These are phyloP conservation scores for Phenganax marumi DNA, from an alignment of 92 coral and sea anemone genomes.

Conservation along the genomic window DNA sequence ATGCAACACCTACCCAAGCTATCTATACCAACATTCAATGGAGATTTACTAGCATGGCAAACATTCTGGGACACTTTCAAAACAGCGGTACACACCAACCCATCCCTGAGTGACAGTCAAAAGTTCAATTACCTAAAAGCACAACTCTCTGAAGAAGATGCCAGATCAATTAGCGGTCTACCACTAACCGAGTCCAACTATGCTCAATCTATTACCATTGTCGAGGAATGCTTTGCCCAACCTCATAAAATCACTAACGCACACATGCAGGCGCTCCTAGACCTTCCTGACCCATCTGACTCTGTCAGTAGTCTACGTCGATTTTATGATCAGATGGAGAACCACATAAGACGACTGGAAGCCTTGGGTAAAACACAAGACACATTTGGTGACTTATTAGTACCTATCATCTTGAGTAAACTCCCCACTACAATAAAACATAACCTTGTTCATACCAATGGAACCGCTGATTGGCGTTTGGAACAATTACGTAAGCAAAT, in stretches of 20 bases:
- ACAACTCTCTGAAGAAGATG: constrained; percentile 50
- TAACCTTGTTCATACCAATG: constrained; percentile 7
- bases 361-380: background rate
- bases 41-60: constrained; percentile 41
- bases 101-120: constrained; percentile 33
- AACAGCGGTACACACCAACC: constrained; percentile 41
- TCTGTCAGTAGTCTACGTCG: background rate
- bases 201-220: background rate
- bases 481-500: constrained; percentile 17
- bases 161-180: constrained; percentile 39
- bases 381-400: background rate
- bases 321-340: constrained; percentile 6
- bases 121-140: constrained; percentile 51
- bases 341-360: background rate
- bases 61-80: constrained; percentile 55
- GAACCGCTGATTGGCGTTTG: constrained; percentile 38
- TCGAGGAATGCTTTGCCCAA: background rate
- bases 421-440: constrained; percentile 7
- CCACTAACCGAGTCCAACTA: background rate
- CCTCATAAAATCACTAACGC: background rate
- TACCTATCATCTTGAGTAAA: background rate
- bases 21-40: constrained; percentile 42
- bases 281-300: background rate
- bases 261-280: constrained; percentile 9
- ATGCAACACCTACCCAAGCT: constrained; percentile 44